Base-by-base conservation (phyloP, 1,140 invertebrate species). In the Cecropterus lyciades region DNA sequence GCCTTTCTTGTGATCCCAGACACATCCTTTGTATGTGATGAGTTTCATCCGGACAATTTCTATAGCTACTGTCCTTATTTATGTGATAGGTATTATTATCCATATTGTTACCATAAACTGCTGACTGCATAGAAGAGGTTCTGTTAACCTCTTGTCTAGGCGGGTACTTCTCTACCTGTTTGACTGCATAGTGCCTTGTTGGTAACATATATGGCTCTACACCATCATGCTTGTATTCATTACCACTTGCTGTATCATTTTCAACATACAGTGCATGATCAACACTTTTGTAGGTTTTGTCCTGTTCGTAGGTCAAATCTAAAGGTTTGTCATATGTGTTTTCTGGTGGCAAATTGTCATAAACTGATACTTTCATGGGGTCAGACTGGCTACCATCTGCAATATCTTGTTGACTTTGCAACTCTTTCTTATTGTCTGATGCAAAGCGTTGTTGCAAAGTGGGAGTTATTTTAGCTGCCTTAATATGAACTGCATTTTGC, bases 391-490 rank as follows among this genome's bases (percentile, higher is more conserved):
- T 42, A 51, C 17, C 69, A 66, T 84, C 77, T 49, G 67, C 24
- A 72, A 75, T 82, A 40, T 86, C 82, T 51, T 79, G 45, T 40
- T 62, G 45, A 51, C 10, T 40, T 14, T 62, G 45, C 73, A 42
- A 59, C 67, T 85, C 81, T 51, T 82, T 75, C 73, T 90, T 89
- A 64, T 92, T 92, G 72, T 93, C 89, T 65, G 89, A 89, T 65
- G 91, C 92, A 85, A 92, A 93, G 73, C 91, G 85, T 73, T 93
- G 91, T 64, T 92, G 91, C 16, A 93, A 75, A 33, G 92, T 93
- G 27, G 92, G 91, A 16, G 92, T 92, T 70, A 92, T 92, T 81
- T 92, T 92, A 16, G 92, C 92, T 65, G 92, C 92, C 82, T 92
- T 92, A 24, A 93, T 92, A 51, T 91, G 89, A 20, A 93, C 87